phyloP scores from a whole-genome alignment of 2,888 invertebrate genomes.

The Deroplatys truncata region DNA sequence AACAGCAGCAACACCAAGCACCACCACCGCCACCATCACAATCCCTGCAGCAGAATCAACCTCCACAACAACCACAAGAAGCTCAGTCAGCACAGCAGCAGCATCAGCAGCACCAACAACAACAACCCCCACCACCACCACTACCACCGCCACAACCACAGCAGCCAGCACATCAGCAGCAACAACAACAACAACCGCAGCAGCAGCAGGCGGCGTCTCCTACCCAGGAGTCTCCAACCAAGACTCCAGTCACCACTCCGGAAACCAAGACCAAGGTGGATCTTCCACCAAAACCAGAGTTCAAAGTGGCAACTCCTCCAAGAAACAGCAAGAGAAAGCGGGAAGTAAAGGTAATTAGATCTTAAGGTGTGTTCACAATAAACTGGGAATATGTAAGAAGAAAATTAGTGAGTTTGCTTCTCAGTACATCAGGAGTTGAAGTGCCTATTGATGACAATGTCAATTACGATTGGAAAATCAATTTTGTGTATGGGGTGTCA shows the following conservation, averaged over 20 bases:
- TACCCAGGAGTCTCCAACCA: conserved; percentile 5
- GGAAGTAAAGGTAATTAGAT: conserved; percentile 39
- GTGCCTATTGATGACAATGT: too few species aligned
- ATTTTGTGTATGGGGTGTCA: too few species aligned
- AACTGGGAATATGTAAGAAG: too few species aligned
- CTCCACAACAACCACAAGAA: conserved; percentile 6
- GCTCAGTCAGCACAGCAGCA: conserved; percentile 33
- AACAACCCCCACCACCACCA: conserved; percentile 38
- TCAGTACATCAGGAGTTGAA: too few species aligned
- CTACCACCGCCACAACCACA: conserved; percentile 43
- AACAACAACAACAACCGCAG: conserved; percentile 31
- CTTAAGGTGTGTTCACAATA: background rate
- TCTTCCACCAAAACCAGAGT: conserved; percentile 41
- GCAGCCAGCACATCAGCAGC: conserved; percentile 44
- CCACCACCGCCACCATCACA: conserved; percentile 34
- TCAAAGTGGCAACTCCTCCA: conserved; percentile 53
- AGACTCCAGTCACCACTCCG: conserved; percentile 8
- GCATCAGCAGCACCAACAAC: conserved; percentile 34
- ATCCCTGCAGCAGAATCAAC: conserved; percentile 42
- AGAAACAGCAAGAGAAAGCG: conserved; percentile 53
- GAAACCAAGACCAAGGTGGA: conserved; percentile 13
- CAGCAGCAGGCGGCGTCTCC: conserved; percentile 18
- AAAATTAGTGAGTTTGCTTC: too few species aligned
- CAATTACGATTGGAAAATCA: too few species aligned
- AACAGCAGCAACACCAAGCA: background rate